Evolutionary conservation across 2,888 invertebrate genomes (phyloP), one percentile per base, ranked within the genome.

Genomic region (Drosophila cyrtoloma): DNA sequence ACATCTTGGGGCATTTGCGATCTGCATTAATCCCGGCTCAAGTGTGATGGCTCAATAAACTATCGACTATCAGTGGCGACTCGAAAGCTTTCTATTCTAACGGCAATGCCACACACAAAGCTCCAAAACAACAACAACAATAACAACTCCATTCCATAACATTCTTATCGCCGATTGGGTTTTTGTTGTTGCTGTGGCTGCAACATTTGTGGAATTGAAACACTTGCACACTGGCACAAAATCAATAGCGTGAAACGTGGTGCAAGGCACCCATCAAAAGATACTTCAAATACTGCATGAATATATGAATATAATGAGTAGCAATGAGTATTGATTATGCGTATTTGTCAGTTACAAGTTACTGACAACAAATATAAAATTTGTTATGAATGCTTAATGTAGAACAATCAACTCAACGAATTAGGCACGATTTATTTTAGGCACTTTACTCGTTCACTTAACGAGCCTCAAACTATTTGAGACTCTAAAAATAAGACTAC

Each of bases 31-130:
- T 44, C 44, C 22, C 3, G 30, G 30, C 42, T 52, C 14, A 32
- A 58, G 32, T 42, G 16, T 35, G 51, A 30, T 26, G 19, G 37
- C 59, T 69, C n/a, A 55, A 72, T 79, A 64, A 68, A 10, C 33
- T 50, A 62, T 61, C 28, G 57, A 30, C 53, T 58, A 60, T 53
- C 44, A 30, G 30, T 47, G 50, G 16, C 60, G 58, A 51, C 53
- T 32, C 44, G 53, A 74, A 77, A 78, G 84, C 81, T 83, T 86
- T 85, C 85, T 77, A 79, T 79, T 67, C 84, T 82, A 76, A 82
- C 82, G 83, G 82, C 78, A 73, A 51, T 74, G 75, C 75, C 77
- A 75, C 71, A 82, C 77, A 79, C 72, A 70, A 66, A 76, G 79
- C 84, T 73, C 52, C 44, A 35, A 32, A 59, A 33, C 68, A 67